phyloP scores from a whole-genome alignment of 2,888 invertebrate species.

The Escarpia spicata region DNA sequence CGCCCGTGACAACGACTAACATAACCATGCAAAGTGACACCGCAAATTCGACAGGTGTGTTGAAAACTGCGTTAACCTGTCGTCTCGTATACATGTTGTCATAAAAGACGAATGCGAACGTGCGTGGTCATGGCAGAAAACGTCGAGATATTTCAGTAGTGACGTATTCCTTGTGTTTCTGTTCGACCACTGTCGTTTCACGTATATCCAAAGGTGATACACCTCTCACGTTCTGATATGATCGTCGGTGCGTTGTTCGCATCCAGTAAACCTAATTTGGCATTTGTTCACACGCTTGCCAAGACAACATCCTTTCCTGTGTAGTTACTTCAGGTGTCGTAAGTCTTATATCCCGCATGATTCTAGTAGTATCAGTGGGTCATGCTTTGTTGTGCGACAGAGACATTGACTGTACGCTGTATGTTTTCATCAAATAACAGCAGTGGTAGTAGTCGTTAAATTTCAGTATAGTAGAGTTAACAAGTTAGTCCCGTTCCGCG shows the following conservation, averaged over 20 bases:
- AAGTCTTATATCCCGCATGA: neutral
- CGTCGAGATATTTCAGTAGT: neutral
- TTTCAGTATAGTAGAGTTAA: neutral
- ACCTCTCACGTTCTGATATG: neutral
- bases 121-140: neutral
- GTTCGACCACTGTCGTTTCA: neutral
- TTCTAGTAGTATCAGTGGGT: neutral
- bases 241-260: neutral
- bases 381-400: neutral
- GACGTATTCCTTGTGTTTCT: neutral
- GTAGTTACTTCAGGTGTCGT: neutral
- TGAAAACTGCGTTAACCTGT: slow-evolving; percentile 3
- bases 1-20: neutral
- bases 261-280: neutral
- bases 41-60: slow-evolving; percentile 13
- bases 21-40: neutral
- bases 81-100: slow-evolving; percentile 7
- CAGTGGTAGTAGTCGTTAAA: neutral
- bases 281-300: neutral
- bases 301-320: neutral
- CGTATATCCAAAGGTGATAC: neutral
- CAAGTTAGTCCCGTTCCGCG: neutral
- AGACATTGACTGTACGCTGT: neutral
- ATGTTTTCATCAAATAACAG: neutral
- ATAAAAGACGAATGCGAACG: neutral